phyloP scores from a whole-genome alignment of 2,888 invertebrate species.

The Drosophila birchii region DNA sequence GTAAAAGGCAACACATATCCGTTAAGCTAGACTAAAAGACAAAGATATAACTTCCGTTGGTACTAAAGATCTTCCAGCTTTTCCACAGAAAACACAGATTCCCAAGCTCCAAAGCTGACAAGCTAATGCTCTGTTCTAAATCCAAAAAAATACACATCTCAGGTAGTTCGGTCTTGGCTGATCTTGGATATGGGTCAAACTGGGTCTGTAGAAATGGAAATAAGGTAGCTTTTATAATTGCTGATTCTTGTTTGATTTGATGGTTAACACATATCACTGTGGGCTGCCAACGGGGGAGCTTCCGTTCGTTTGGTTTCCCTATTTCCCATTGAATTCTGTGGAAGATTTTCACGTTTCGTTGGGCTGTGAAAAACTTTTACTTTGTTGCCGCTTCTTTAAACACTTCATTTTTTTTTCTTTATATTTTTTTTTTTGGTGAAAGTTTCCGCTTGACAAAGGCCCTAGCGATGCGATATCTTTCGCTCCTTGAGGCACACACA shows the following conservation, averaged over 20 bases:
- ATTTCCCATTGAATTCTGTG: constrained; percentile 17
- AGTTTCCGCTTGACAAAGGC: constrained; percentile 54
- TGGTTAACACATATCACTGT: constrained; percentile 69
- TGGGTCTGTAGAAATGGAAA: constrained; percentile 17
- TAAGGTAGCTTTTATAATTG: constrained; percentile 45
- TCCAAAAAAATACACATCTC: not conserved
- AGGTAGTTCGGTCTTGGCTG: constrained; percentile 5
- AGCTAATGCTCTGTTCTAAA: constrained; percentile 9
- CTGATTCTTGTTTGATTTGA: constrained; percentile 69
- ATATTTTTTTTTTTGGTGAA: constrained; percentile 53
- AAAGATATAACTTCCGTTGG: constrained; percentile 19
- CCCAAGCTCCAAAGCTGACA: constrained; percentile 6
- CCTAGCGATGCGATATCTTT: constrained; percentile 35
- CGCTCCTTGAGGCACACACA: constrained; percentile 9
- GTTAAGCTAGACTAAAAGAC: not conserved
- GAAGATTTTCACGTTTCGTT: constrained; percentile 59
- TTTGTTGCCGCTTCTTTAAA: constrained; percentile 60
- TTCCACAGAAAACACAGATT: not conserved
- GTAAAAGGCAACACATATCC: not conserved
- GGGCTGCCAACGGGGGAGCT: constrained; percentile 20
- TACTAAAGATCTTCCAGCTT: not conserved
- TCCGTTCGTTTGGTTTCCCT: constrained; percentile 38
- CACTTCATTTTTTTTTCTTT: constrained; percentile 20
- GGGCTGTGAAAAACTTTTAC: constrained; percentile 73
- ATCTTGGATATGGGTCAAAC: constrained; percentile 31